Conservation (phyloP, 2,113 vertebrate species). For the Philantomba maxwellii region DNA sequence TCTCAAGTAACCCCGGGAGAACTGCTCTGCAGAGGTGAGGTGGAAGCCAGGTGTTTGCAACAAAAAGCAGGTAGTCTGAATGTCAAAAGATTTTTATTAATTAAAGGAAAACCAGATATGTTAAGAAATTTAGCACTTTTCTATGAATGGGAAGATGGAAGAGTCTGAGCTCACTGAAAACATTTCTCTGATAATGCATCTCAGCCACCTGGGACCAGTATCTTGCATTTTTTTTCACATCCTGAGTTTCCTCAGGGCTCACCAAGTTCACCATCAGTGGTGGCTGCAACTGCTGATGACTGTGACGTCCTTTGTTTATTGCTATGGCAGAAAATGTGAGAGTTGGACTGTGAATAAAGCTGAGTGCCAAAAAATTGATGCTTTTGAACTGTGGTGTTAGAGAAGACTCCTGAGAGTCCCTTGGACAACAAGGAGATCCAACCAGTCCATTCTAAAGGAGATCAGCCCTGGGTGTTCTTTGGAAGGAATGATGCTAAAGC, state of each 20-base stretch:
- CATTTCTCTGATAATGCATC: background rate
- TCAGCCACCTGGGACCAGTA: background rate
- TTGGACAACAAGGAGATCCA: too few species aligned
- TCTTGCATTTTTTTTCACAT: background rate
- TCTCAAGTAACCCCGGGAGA: background rate
- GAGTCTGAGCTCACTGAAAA: background rate
- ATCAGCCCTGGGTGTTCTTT: too few species aligned
- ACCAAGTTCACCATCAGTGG: background rate
- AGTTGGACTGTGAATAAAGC: too few species aligned
- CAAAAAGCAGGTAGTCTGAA: background rate
- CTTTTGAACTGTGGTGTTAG: too few species aligned
- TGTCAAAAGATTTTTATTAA: background rate
- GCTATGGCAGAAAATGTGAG: background rate
- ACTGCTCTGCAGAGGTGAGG: background rate
- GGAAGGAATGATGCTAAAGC: too few species aligned
- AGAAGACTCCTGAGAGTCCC: too few species aligned
- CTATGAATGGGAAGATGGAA: background rate
- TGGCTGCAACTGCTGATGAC: background rate
- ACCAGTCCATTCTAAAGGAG: too few species aligned
- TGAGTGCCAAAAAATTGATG: too few species aligned
- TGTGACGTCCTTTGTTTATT: background rate
- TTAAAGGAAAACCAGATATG: background rate
- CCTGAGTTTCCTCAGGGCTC: background rate
- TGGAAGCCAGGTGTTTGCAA: background rate
- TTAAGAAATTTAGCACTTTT: background rate